Evolutionary conservation across 2,888 invertebrate genomes (phyloP), one percentile per base, ranked within the genome.

Genomic region (Cephus runcator): DNA sequence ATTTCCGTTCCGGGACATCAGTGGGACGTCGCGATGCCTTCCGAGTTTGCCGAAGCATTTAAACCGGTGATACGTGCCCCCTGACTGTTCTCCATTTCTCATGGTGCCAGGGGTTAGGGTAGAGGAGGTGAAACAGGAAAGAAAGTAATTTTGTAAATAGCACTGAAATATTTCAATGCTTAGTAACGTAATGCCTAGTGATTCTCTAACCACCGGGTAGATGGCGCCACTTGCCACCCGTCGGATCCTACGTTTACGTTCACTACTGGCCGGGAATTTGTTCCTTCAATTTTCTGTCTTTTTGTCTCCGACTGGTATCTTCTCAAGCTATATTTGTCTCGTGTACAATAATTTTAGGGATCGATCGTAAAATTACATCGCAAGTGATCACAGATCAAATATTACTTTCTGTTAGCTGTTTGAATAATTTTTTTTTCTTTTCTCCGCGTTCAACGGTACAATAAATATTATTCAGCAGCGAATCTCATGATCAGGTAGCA

Each of bases 171-270:
- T 40, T 75, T 15, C 15, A 75, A 31, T 40, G 40, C 23, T 31
- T 15, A 36, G 15, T 6, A 34, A 31, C 76, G 81, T 78, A 36
- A 83, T 82, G 56, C 81, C 75, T 76, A 75, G 73, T 79, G 73
- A 81, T 85, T 83, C 69, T 56, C 9, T 11, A 31, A 76, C 75
- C 77, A 12, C 30, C 77, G 56, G 74, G 76, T 81, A 90, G 90
- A 88, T 89, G 89, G 90, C 90, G 88, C 85, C 88, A 88, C 87
- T 75, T 76, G 79, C 75, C 85, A 77, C 79, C 23, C 82, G 87
- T 82, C 88, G 84, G 88, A 87, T 85, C 80, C 82, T 83, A 84
- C 88, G 83, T 87, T 56, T 56, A 56, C 56, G 23, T 56, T 56
- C 56, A 23, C 56, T 56, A 56, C 56, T 56, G 56, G 9, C 23